Conservation (phyloP, 2,113 vertebrate species). For the Orientallactaga bullata region DNA sequence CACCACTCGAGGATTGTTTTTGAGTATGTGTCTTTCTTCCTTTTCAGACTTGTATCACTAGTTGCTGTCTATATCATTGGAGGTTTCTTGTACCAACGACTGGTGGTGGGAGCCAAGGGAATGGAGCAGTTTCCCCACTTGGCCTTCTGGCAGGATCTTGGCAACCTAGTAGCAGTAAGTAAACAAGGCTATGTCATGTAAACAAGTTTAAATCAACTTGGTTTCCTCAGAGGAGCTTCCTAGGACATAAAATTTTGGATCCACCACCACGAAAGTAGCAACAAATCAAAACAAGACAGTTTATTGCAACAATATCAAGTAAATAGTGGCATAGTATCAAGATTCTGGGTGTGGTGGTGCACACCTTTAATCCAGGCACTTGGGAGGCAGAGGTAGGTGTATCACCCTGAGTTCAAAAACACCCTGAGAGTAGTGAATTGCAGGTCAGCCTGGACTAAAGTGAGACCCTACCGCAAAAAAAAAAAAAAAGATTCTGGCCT, state of each 20-base stretch:
- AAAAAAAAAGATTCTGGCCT: neutral
- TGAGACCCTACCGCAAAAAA: no score
- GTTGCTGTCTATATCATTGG: conserved; percentile 93
- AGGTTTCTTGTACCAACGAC: conserved; percentile 96
- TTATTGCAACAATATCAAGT: neutral
- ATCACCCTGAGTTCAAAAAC: no score
- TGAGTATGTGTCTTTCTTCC: neutral
- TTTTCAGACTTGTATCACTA: conserved; percentile 89
- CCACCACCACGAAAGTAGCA: neutral
- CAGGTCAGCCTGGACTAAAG: no score
- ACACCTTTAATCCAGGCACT: no score
- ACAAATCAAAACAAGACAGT: neutral
- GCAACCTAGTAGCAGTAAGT: conserved; percentile 96
- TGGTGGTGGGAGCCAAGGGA: conserved; percentile 97
- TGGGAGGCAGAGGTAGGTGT: no score
- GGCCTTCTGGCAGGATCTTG: conserved; percentile 96
- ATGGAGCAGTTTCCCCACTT: conserved; percentile 97
- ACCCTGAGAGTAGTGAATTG: no score
- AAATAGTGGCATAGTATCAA: neutral
- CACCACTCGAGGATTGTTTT: neutral
- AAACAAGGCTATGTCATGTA: neutral
- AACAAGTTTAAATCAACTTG: neutral
- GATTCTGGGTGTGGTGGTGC: no score
- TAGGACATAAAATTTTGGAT: neutral
- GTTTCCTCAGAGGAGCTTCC: neutral